These are phyloP conservation scores for Elgaria multicarinata DNA, from an alignment of 2,113 vertebrate genomes.

Conservation along the genomic window DNA sequence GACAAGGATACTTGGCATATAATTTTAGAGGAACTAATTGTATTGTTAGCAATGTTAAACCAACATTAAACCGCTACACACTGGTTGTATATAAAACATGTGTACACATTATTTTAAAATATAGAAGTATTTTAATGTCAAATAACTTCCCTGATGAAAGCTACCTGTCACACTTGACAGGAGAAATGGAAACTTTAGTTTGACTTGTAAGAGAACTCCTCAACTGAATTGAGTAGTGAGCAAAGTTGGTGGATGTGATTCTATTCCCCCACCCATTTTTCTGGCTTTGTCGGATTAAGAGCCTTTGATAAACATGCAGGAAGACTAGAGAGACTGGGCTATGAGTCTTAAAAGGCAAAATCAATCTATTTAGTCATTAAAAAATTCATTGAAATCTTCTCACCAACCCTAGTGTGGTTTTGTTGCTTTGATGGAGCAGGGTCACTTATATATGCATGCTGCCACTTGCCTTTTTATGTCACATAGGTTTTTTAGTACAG, in stretches of 20 bases:
- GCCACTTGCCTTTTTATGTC: neutral
- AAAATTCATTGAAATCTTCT: neutral
- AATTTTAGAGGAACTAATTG: neutral
- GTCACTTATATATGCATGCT: neutral
- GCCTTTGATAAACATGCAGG: neutral
- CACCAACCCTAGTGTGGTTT: neutral
- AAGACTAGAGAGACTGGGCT: too few species aligned
- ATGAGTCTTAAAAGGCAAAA: neutral
- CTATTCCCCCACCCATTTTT: neutral
- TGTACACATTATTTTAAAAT: conserved; percentile 10
- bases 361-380: neutral
- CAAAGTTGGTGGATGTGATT: neutral
- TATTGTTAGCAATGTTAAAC: neutral
- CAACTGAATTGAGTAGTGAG: neutral
- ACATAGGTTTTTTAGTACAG: neutral
- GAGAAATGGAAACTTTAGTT: neutral
- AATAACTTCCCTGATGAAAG: neutral
- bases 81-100: neutral
- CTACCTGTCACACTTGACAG: neutral
- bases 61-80: neutral
- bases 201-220: neutral
- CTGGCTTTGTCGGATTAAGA: neutral
- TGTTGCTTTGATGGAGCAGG: neutral
- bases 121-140: conserved; percentile 20
- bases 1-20: neutral